A percentile compares a stretch with the other conserved stretches of the same genome.
These are phyloP conservation scores for Choreutis nemorana DNA, from an alignment of 2,888 invertebrate species.

Conservation along the genomic window DNA sequence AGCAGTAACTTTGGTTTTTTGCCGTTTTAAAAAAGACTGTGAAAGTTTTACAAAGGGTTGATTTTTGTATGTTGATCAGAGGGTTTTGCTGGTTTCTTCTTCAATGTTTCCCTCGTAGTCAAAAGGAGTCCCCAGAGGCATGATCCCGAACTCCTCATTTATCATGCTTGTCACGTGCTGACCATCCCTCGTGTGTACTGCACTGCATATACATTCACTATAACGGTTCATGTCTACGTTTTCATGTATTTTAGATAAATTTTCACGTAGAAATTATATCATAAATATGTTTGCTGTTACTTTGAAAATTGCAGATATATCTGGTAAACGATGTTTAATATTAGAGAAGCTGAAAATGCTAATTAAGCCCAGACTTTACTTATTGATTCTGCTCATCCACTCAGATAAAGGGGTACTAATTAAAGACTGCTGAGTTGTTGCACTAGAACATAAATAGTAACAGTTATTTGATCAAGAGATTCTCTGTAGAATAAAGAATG, in stretches of 20 bases:
- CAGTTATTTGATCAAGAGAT: no score
- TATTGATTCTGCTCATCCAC: no score
- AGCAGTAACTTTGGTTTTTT: slow-evolving; percentile 20
- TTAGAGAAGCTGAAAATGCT: not conserved
- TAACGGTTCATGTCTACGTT: no score
- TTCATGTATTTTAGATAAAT: no score
- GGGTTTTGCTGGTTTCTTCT: slow-evolving; percentile 36
- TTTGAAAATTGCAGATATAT: no score
- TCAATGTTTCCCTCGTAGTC: slow-evolving; percentile 31
- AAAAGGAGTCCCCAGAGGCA: slow-evolving; percentile 54
- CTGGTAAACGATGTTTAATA: not conserved
- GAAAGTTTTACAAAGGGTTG: slow-evolving; percentile 16
- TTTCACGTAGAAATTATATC: no score
- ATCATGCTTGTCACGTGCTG: slow-evolving; percentile 64
- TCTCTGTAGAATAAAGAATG: not conserved
- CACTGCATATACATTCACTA: slow-evolving; percentile 26
- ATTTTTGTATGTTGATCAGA: slow-evolving; percentile 17
- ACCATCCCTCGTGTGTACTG: slow-evolving; percentile 58
- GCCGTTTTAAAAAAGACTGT: slow-evolving; percentile 17
- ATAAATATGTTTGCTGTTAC: no score
- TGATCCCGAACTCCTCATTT: slow-evolving; percentile 60
- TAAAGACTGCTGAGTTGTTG: no score
- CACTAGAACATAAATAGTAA: no score
- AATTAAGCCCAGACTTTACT: no score
- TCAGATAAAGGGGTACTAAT: no score